Percentiles rank a stretch among this genome's conserved stretches.
phyloP scores from a whole-genome alignment of 2,888 invertebrate species.

The Saturnia pavonia region DNA sequence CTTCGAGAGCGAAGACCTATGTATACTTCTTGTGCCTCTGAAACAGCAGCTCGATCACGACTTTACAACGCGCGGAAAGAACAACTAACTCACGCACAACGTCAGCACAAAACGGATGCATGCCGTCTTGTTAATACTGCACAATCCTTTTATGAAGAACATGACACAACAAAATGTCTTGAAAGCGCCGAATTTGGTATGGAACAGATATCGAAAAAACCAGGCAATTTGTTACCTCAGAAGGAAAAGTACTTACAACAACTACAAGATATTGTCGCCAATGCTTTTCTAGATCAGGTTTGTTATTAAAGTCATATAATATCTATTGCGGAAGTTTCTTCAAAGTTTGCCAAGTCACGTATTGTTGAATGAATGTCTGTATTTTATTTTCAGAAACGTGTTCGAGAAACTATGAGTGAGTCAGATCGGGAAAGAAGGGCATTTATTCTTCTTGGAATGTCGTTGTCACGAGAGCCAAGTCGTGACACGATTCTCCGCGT shows the following conservation, averaged over 20 bases:
- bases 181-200: conserved; percentile 70
- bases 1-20: conserved; percentile 67
- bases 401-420: conserved; percentile 62
- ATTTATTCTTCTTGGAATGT: conserved; percentile 68
- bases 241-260: conserved; percentile 68
- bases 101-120: conserved; percentile 61
- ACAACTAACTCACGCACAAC: conserved; percentile 55
- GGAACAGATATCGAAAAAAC: conserved; percentile 66
- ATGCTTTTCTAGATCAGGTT: conserved; percentile 71
- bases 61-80: conserved; percentile 57
- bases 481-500: conserved; percentile 66
- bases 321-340: conserved; percentile 29
- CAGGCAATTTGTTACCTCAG: conserved; percentile 55
- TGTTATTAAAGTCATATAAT: conserved; percentile 18
- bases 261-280: conserved; percentile 61
- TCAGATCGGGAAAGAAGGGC: conserved; percentile 70
- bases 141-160: conserved; percentile 47
- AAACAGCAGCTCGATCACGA: conserved; percentile 55
- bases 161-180: conserved; percentile 62
- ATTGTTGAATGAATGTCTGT: conserved; percentile 33
- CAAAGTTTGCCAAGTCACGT: conserved; percentile 42
- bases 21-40: conserved; percentile 64
- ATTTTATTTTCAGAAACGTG: conserved; percentile 61
- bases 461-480: conserved; percentile 69
- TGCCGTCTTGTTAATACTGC: conserved; percentile 57